Evolutionary conservation across 2,113 vertebrate species (phyloP).

Genomic region (Tinamus guttatus): DNA sequence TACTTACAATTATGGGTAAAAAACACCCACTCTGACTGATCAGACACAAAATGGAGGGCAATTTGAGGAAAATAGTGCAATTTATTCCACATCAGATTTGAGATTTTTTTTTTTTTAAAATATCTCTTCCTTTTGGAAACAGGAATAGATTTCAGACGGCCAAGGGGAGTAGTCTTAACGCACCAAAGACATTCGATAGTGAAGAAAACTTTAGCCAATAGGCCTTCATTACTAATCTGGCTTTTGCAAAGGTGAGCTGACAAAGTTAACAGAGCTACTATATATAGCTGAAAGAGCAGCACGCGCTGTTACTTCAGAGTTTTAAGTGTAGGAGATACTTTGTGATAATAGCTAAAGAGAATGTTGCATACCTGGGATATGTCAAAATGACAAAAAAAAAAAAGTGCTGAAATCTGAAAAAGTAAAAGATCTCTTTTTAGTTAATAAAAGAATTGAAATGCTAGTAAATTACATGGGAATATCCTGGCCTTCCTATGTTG

Average conservation of each 20-base stretch:
- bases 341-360: conserved; percentile 5
- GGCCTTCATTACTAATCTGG: neutral
- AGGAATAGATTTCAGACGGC: neutral
- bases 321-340: neutral
- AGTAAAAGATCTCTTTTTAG: neutral
- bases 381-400: conserved; percentile 48
- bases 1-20: neutral
- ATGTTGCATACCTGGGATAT: neutral
- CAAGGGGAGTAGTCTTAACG: neutral
- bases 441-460: neutral
- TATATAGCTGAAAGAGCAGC: neutral
- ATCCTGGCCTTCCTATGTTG: neutral
- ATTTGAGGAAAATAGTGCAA: neutral
- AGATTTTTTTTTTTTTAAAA: neutral
- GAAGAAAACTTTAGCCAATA: neutral
- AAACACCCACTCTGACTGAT: neutral
- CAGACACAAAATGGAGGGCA: neutral
- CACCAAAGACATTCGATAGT: neutral
- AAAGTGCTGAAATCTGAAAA: neutral
- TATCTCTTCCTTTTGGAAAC: neutral
- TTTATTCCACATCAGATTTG: neutral
- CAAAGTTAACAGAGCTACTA: neutral
- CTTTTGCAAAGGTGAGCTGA: neutral
- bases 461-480: neutral
- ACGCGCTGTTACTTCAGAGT: neutral